Evolutionary conservation across 1,140 invertebrate species (phyloP).

Genomic region (Tachypleus tridentatus): DNA sequence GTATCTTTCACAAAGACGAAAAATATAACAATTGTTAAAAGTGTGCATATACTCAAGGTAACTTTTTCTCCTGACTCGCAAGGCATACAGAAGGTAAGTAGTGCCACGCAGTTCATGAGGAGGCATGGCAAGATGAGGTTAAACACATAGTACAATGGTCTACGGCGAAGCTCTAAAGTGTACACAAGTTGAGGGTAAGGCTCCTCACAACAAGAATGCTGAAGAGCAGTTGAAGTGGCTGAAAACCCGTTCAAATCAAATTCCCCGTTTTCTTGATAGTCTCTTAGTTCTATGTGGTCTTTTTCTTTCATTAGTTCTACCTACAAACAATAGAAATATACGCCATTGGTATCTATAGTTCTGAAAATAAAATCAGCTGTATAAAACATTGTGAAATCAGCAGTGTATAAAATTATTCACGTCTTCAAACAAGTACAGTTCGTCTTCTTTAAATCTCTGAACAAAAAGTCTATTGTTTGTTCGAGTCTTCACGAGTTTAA

Average conservation of each 20-base stretch:
- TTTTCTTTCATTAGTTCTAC: constrained; percentile 2
- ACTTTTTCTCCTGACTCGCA: constrained; percentile 47
- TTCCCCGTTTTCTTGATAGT: constrained; percentile 47
- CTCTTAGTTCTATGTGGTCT: constrained; percentile 40
- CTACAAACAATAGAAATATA: not conserved
- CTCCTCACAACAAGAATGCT: constrained; percentile 42
- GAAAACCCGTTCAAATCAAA: constrained; percentile 42
- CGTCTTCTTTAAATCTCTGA: no score
- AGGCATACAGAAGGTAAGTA: constrained; percentile 45
- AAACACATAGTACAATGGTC: constrained; percentile 40
- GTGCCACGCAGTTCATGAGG: constrained; percentile 43
- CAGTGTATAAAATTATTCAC: no score
- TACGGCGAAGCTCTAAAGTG: constrained; percentile 34
- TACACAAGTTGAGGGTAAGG: constrained; percentile 46
- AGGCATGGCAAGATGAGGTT: constrained; percentile 46
- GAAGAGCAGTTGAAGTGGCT: constrained; percentile 35
- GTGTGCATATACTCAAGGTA: constrained; percentile 42
- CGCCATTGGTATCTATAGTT: no score
- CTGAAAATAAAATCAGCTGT: no score
- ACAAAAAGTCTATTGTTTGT: no score
- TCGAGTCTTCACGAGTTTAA: no score
- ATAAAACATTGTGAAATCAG: no score
- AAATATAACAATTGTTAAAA: constrained; percentile 45
- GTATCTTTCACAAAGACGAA: constrained; percentile 46
- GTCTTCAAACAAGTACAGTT: no score